Base-by-base conservation (phyloP, 2,888 invertebrate species). In the Rhamphomyia laevipes region DNA sequence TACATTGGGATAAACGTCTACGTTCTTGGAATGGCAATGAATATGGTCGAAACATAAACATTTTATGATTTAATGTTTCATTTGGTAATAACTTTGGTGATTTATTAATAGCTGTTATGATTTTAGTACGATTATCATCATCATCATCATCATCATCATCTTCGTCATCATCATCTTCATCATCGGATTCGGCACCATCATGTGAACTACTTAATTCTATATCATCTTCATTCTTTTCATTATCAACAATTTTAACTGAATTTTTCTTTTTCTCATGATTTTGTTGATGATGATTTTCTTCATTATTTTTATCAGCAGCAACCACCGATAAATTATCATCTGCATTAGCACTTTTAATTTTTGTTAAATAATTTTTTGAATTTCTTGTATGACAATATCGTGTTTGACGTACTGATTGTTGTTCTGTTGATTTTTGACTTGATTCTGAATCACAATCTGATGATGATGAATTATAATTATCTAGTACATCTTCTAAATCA, bases 1-100 rank as follows among this genome's bases (percentile, higher is more conserved):
- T 77, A 64, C 88, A 88, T 67, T 88, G 86, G 4, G 87, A 88
- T 54, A 88, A 67, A 13, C 88, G 77, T 30, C 85, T 73, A 6
- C 81, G 73, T 58, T 78, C 79, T 49, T 73, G 72, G 58, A 75
- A 78, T 2, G 75, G 73, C 56, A 77, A 73, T 35, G 77, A 67
- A 47, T 65, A 60, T 1, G 67, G 63, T 7, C 68, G 60, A 48
- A 61, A 58, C 23, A 63, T 58, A 48, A 64, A 62, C 13, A 62
- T 53, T 47, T 49, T 48, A 47, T 63, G 62, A 44, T 56, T 56
- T 4, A 51, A 53, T 31, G 61, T 56, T 16, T 62, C 63, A 4
- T 56, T 48, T n/a, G 57, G 53, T 40, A 57, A 55, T 23, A 55
- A 55, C 42, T 57, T 59, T 13, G 61, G 56, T 10, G 59, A 57